Evolutionary conservation across 2,113 vertebrate species (phyloP).

Genomic region (Antechinus flavipes): DNA sequence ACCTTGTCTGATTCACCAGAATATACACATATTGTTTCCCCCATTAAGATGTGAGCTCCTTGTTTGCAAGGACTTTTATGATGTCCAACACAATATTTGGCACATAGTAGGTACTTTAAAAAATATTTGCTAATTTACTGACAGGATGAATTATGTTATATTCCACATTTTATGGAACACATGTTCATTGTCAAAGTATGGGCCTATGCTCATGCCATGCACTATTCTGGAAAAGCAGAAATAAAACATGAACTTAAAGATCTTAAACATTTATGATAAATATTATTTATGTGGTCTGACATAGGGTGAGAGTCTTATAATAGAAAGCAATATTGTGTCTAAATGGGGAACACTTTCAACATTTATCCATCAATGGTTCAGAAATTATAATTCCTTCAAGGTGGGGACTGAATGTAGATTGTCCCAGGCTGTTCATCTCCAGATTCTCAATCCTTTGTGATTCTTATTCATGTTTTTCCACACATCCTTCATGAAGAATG

Average conservation of each 20-base stretch:
- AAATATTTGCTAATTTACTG: too few species aligned
- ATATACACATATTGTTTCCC: too few species aligned
- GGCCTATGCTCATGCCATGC: slow-evolving; percentile 2
- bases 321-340: not conserved
- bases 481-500: not conserved
- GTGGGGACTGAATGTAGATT: not conserved
- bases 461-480: not conserved
- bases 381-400: not conserved
- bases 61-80: not conserved
- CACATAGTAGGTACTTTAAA: too few species aligned
- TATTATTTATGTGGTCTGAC: not conserved
- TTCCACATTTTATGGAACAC: slow-evolving; percentile 37
- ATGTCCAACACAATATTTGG: not conserved
- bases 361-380: not conserved
- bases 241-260: slow-evolving; percentile 29
- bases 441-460: not conserved
- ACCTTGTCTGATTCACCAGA: not conserved
- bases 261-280: not conserved
- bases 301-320: slow-evolving; percentile 18
- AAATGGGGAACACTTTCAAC: not conserved
- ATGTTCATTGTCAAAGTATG: not conserved
- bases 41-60: not conserved
- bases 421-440: not conserved
- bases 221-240: not conserved
- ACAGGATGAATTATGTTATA: not conserved